Evolutionary conservation across 2,797 vertebrate genomes (phyloP), one percentile per base, ranked within the genome.

Genomic region (Loris lydekkerianus): DNA sequence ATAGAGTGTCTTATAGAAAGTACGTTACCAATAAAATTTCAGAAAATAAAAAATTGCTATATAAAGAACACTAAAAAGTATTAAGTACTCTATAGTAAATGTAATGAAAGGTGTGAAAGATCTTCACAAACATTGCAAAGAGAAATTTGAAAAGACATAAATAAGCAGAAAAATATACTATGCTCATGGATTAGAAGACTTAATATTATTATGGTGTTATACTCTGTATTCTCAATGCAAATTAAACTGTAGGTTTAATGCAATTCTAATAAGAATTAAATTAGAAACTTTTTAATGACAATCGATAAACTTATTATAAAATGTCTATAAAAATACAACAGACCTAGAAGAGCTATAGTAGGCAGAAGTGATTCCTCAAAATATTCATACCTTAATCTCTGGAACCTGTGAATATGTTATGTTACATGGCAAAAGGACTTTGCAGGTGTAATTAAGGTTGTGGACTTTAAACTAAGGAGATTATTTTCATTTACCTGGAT

Each of bases 21-120:
- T 63, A 9, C 3, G 3, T 53, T 46, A 49, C 25, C 23, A 65
- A 61, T 21, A 69, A 49, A 53, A 80, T 89, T 94, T 83, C 76
- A 92, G 81, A 81, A 96, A 85, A 86, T 69, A 76, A 77, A 73
- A 88, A 65, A 23, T 21, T 37, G 18, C 9, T 34, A 49, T 21
- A 76, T 86, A 70, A 10, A 87, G 76, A 63, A 17, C 23, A 46
- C 31, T 34, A 27, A 63, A 63, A 70, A 31, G 17, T 31, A 53
- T 83, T 76, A 77, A 61, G 58, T 81, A 49, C 10, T 20, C 46
- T 40, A 25, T 61, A 53, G 5, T 81, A 91, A 93, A 65, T 73
- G 63, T 87, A 82, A 73, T 0, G 58, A 56, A 61, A 83, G 10
- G 73, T 43, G 6, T 69, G 23, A 67, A 88, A 69, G 58, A 40